phyloP scores from a whole-genome alignment of 2,797 vertebrate species.

The Bradypus variegatus region DNA sequence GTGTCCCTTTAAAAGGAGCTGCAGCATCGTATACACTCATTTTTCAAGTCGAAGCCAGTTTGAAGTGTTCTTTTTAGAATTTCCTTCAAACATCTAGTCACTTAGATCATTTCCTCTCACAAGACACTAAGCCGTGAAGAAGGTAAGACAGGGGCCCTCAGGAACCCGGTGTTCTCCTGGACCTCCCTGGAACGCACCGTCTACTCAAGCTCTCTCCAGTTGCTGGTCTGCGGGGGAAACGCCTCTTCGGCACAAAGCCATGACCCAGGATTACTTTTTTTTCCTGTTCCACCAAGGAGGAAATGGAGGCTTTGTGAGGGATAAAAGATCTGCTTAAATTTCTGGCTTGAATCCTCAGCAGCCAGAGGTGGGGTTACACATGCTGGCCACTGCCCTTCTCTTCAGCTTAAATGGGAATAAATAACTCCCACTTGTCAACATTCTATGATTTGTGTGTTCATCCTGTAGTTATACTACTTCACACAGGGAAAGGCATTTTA shows the following conservation, averaged over 20 bases:
- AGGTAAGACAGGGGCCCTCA: not conserved
- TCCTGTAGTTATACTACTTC: constrained; percentile 22
- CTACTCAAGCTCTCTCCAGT: not conserved
- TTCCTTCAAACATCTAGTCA: constrained; percentile 29
- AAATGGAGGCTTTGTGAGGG: constrained; percentile 33
- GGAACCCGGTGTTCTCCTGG: not conserved
- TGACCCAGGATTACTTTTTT: constrained; percentile 28
- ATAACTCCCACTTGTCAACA: not conserved
- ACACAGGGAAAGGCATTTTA: constrained; percentile 10
- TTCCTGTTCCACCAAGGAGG: constrained; percentile 17
- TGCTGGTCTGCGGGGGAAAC: not conserved
- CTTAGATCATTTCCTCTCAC: constrained; percentile 48
- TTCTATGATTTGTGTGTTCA: constrained; percentile 20
- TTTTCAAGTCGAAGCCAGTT: constrained; percentile 21
- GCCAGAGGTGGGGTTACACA: constrained; percentile 2
- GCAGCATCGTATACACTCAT: not conserved
- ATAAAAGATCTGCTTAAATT: not conserved
- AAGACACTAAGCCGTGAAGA: not conserved
- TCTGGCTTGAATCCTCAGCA: constrained; percentile 20
- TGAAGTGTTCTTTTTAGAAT: constrained; percentile 39
- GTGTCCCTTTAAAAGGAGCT: not conserved
- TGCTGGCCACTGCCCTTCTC: not conserved
- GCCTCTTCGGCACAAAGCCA: constrained; percentile 10
- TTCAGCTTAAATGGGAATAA: constrained; percentile 28
- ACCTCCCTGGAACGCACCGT: not conserved